phyloP scores from a whole-genome alignment of 2,888 invertebrate species.

The Rhamnusium bicolor region DNA sequence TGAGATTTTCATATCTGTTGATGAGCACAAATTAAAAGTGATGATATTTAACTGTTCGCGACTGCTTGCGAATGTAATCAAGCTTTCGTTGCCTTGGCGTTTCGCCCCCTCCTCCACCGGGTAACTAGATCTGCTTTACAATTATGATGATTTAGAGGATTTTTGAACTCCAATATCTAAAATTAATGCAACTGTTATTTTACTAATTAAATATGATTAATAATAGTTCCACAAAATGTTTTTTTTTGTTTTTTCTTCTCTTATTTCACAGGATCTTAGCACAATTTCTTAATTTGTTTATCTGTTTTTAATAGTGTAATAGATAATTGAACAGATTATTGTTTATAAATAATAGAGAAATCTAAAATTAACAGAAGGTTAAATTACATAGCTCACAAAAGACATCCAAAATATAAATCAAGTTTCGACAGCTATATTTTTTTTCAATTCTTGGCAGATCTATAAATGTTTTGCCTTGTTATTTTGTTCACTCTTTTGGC shows the following conservation, averaged over 20 bases:
- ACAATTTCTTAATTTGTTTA: too few species aligned
- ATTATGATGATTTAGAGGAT: constrained; percentile 51
- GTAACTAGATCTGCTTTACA: constrained; percentile 52
- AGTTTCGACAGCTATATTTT: too few species aligned
- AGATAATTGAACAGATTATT: too few species aligned
- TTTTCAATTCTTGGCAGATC: too few species aligned
- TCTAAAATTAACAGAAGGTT: too few species aligned
- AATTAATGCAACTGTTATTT: not conserved
- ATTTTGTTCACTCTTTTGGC: too few species aligned
- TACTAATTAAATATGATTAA: not conserved
- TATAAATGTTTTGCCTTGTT: too few species aligned
- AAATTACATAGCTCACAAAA: too few species aligned
- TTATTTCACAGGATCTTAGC: too few species aligned
- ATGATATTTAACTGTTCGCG: constrained; percentile 57
- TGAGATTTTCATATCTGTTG: constrained; percentile 50
- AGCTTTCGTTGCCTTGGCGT: constrained; percentile 50
- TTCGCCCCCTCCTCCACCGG: constrained; percentile 8
- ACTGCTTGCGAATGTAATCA: constrained; percentile 50
- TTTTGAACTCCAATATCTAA: constrained; percentile 43
- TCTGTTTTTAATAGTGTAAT: too few species aligned
- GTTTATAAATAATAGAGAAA: too few species aligned
- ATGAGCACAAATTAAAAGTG: constrained; percentile 58
- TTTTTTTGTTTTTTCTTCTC: not conserved
- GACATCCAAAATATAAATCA: too few species aligned
- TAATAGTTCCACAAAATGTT: not conserved